phyloP scores from a whole-genome alignment of 2,113 vertebrate genomes.

The Melanocharis versteri region DNA sequence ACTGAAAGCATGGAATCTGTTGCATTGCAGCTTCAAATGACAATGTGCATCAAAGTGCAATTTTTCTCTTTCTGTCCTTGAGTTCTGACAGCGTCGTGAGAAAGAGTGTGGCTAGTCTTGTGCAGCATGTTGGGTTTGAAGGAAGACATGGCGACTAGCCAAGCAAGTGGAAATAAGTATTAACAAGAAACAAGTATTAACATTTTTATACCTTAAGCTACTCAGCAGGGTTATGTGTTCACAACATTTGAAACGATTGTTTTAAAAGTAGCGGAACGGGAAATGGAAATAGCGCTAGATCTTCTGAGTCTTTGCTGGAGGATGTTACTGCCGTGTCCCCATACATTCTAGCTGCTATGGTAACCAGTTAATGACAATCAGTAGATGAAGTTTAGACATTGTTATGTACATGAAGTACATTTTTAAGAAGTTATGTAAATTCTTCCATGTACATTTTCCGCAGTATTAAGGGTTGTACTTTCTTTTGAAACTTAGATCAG shows the following conservation, averaged over 20 bases:
- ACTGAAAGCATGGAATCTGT: conserved; percentile 59
- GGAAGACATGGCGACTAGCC: conserved; percentile 66
- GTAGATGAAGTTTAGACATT: conserved; percentile 62
- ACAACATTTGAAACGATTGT: conserved; percentile 25
- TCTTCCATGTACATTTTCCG: conserved; percentile 76
- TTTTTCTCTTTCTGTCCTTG: conserved; percentile 27
- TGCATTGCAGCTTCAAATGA: conserved; percentile 36
- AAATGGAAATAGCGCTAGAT: conserved; percentile 61
- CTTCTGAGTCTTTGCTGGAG: conserved; percentile 39
- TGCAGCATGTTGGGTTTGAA: conserved; percentile 62
- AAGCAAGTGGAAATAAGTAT: conserved; percentile 64
- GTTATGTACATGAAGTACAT: conserved; percentile 76
- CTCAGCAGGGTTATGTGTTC: conserved; percentile 64
- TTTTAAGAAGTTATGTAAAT: conserved; percentile 17
- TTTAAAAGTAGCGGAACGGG: conserved; percentile 56
- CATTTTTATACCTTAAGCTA: conserved; percentile 33
- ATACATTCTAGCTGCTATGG: conserved; percentile 64
- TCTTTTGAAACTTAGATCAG: conserved; percentile 72
- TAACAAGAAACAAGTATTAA: conserved; percentile 35
- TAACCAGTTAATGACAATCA: conserved; percentile 52
- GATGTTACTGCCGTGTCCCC: conserved; percentile 8
- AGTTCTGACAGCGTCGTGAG: conserved; percentile 20
- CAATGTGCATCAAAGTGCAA: background rate
- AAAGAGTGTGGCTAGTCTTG: conserved; percentile 25
- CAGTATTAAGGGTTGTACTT: conserved; percentile 64